Conservation (phyloP, 2,113 vertebrate genomes). For the Sturnus vulgaris region DNA sequence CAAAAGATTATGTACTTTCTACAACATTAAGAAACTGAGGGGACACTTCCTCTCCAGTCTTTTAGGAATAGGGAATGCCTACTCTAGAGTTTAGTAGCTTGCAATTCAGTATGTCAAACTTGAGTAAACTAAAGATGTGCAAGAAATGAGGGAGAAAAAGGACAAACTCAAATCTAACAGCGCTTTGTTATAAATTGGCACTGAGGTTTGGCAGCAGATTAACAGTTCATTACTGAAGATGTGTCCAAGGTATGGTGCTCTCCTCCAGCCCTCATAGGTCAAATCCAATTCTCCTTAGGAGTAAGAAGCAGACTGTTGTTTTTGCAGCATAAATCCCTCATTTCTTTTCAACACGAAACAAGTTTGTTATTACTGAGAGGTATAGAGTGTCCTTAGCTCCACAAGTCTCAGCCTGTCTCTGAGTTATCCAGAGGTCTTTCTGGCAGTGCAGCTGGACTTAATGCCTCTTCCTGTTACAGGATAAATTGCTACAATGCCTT, state of each 20-base stretch:
- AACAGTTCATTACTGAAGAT: not conserved
- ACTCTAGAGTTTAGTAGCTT: not conserved
- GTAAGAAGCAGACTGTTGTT: not conserved
- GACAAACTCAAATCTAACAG: not conserved
- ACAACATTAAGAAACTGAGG: not conserved
- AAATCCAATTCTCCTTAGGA: not conserved
- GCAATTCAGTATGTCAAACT: not conserved
- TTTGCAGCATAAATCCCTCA: not conserved
- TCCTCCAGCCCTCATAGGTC: not conserved
- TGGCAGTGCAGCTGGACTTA: not conserved
- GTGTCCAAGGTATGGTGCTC: not conserved
- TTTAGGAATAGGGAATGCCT: not conserved
- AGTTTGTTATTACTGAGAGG: not conserved
- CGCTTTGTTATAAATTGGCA: not conserved
- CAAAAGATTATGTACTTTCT: not conserved
- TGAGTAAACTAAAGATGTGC: not conserved
- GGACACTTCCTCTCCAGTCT: not conserved
- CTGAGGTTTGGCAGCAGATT: not conserved
- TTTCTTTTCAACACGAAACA: not conserved
- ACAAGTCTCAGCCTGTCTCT: not conserved
- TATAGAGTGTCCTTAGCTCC: not conserved
- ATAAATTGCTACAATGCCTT: constrained; percentile 99
- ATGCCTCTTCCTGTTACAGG: constrained; percentile 72
- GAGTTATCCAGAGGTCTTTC: not conserved
- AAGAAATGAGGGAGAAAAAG: not conserved